Evolutionary conservation across 2,888 invertebrate genomes (phyloP).

Genomic region (Cybosia mesomella): DNA sequence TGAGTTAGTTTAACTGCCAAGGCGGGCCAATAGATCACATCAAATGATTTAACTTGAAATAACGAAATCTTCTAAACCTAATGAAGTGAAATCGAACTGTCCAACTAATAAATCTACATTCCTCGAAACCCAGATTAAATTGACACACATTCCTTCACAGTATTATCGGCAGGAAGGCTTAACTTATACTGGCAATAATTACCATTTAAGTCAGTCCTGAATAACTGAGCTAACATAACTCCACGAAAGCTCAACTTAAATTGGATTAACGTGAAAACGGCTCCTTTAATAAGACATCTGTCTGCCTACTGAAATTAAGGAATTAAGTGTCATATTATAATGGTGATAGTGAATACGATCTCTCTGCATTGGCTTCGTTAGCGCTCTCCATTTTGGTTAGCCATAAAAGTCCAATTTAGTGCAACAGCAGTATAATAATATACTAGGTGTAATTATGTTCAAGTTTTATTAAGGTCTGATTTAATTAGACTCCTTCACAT

Average conservation of each 20-base stretch:
- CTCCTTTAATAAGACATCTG: constrained; percentile 20
- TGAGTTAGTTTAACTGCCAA: no score
- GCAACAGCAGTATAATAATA: constrained; percentile 28
- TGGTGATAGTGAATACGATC: constrained; percentile 17
- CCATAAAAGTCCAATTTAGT: constrained; percentile 50
- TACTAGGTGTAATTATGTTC: constrained; percentile 28
- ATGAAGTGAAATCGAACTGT: neutral
- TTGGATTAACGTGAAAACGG: constrained; percentile 9
- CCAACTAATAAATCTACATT: neutral
- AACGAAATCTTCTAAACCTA: neutral
- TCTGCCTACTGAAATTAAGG: neutral
- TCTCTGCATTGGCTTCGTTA: constrained; percentile 50
- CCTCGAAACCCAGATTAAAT: neutral
- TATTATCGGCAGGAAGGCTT: constrained; percentile 3
- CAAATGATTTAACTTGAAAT: neutral
- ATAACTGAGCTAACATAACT: constrained; percentile 23
- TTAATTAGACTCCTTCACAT: constrained; percentile 35
- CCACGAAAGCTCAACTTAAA: constrained; percentile 29
- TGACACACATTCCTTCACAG: neutral
- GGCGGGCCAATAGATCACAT: no score
- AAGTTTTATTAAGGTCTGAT: constrained; percentile 35
- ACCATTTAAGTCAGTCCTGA: constrained; percentile 24
- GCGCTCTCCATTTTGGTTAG: constrained; percentile 32
- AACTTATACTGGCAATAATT: constrained; percentile 6
- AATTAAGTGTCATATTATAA: constrained; percentile 7